Base-by-base conservation (phyloP, 2,113 vertebrate genomes). In the Eudyptes chrysolophus region DNA sequence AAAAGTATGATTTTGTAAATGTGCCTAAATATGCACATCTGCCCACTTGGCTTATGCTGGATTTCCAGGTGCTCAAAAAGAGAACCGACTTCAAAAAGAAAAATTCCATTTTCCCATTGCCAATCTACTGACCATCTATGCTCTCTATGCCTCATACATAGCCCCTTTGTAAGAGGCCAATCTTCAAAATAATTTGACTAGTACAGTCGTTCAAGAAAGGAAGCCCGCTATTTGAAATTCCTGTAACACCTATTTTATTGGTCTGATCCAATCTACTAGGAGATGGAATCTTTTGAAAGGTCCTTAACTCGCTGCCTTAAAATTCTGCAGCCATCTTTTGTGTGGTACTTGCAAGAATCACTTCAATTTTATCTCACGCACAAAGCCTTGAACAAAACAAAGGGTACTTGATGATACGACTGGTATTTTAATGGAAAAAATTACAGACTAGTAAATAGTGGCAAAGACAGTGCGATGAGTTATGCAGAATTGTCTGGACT, bases 131-230 rank as follows among this genome's bases (percentile, higher is more conserved):
- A 89, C 62, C 49, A 91, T 38, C 36, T 52, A 30, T 3, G 3
- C 30, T 30, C 22, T 30, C 72, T 61, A 46, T 3, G 9, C 12
- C 15, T 71, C 8, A 2, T 36, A 52, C 3, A 9, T 1, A 64
- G 34, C 7, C 26, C 13, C 65, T 49, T 69, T 1, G 0, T n/a
- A 66, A 66, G 22, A 32, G 36, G 46, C 3, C 1, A 6, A 12
- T 42, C 70, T 24, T 84, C 61, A 81, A 83, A 89, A 42, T 40
- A 69, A 74, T 61, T 91, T 40, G 13, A 70, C 51, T 27, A 76
- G 30, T 6, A 48, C 13, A 76, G 36, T 61, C 64, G 87, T 16
- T 22, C 48, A 77, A 84, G 58, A 91, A 80, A 74, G 60, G 55
- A 81, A 72, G 30, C 4, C 34, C 0, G 0, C 11, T 27, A 34